Evolutionary conservation across 2,113 vertebrate genomes (phyloP), one percentile per base, ranked within the genome.

Genomic region (Hiodon alosoides): DNA sequence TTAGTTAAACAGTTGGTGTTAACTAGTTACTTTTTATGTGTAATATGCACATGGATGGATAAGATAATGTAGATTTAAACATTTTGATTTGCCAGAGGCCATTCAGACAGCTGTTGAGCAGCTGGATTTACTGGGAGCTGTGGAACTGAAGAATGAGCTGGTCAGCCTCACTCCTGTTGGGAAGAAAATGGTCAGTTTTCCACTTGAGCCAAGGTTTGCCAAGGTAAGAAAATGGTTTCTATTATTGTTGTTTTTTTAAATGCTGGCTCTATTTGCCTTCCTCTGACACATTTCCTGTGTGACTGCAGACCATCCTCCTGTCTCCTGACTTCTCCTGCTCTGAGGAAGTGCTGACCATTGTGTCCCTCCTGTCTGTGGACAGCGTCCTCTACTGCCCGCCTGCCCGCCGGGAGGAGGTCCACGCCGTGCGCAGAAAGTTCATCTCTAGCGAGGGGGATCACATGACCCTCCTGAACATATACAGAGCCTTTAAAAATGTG

Each of bases 101-200:
- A 73, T 99, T 51, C 88, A 88, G 53, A 92, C 90, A 1, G 96
- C 96, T 0, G 77, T 95, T 57, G 93, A 94, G 77, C 93, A 98
- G 77, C 87, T 99, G 83, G 91, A 94, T 61, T 89, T 98, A 58
- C 85, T 99, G 75, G 96, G 95, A 16, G 96, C 96, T 58, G 88
- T 96, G 67, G 94, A 96, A 74, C 88, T 76, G 52, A 95, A 92
- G 79, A 91, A 93, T 1, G 88, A 89, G 10, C 94, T 91, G 75
- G 85, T 94, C 11, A 72, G 79, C 31, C 92, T 99, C 70, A 99
- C 95, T 0, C 81, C 92, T 0, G 73, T 96, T 80, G 97, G 97
- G 67, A 98, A 90, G 82, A 98, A 96, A 86, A 99, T 99, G 96
- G 93, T 96, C 3, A 92, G 90, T 67, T 99, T 98, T 82, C 97